Evolutionary conservation across 53 echinoderm and acorn worm genomes (phyloP), one percentile per base, ranked within the genome.

Genomic region (Patiria pectinifera): DNA sequence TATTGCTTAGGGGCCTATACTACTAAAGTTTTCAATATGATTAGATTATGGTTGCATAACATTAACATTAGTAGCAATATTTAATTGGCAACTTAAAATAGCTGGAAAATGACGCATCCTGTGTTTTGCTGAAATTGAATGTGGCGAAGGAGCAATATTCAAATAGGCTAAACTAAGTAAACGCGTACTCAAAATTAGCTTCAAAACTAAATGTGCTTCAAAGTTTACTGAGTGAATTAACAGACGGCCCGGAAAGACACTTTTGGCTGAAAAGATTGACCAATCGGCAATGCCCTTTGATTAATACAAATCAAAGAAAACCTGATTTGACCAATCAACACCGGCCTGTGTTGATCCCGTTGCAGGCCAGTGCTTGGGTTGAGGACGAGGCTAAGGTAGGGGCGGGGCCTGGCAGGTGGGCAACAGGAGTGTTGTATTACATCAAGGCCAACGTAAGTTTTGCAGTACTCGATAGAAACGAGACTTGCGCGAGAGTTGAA

Each of bases 311-410:
- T 23, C 8, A 74, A 24, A 9, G 24, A 24, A 74, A 24, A 74
- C 8, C 74, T 74, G 74, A 74, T 24, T 24, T n/a, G 74, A 74
- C 74, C 74, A 83, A 83, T 83, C 60, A 58, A 83, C 83, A 83
- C 60, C 83, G 25, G 59, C 80, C 13, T 63, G 90, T 90, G 90
- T 90, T 81, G 82, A 80, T 90, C 80, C 62, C 69, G 81, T 90
- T 90, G 69, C 90, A 90, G 90, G 62, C 46, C 10, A 35, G 63
- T 66, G 25, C 45, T 19, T 61, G 25, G 89, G 69, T 16, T 16
- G 87, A 76, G 77, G 78, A 59, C 58, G 71, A 87, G 76, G 43
- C 87, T 87, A 87, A 60, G 76, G 45, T 88, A 78, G 78, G 79
- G 66, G 74, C 87, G 58, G 87, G 87, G 76, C 87, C 48, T 48